Percentiles rank a stretch among this genome's conserved stretches.
These are phyloP conservation scores for Diplolepis rosae DNA, from an alignment of 2,888 invertebrate species.

Conservation along the genomic window DNA sequence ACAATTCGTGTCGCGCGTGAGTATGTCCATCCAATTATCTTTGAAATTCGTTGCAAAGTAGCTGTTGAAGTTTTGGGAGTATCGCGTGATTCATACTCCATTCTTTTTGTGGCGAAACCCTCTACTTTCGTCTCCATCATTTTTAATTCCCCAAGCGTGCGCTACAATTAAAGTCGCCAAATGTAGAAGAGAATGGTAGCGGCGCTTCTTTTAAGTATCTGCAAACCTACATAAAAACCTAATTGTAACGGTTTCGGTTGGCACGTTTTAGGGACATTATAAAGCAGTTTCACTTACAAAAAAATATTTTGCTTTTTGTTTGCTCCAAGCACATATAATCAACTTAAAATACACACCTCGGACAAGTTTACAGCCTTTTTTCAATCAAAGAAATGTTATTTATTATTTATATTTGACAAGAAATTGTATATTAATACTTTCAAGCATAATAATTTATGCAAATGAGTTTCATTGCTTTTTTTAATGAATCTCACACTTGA, in stretches of 20 bases:
- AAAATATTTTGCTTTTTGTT: not conserved
- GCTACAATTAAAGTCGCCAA: conserved; percentile 15
- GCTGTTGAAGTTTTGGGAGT: conserved; percentile 9
- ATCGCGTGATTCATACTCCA: conserved; percentile 25
- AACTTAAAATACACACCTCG: no score
- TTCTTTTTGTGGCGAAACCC: conserved; percentile 3
- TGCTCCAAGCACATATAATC: no score
- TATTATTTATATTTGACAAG: no score
- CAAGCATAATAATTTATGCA: no score
- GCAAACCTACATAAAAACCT: not conserved
- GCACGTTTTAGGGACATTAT: no score
- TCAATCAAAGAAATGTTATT: no score
- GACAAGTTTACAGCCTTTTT: no score
- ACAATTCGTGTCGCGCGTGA: conserved; percentile 29
- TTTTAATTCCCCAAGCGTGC: conserved; percentile 5
- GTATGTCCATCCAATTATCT: conserved; percentile 31
- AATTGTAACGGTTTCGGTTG: conserved; percentile 19
- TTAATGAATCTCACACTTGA: no score
- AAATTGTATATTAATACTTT: no score
- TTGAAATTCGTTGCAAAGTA: conserved; percentile 29
- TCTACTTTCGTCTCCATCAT: conserved; percentile 10
- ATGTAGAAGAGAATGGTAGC: conserved; percentile 2
- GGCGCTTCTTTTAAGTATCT: conserved; percentile 1
- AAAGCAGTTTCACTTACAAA: no score
- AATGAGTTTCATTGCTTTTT: no score